Evolutionary conservation across 2,797 vertebrate genomes (phyloP).

Genomic region (Myotis daubentonii): DNA sequence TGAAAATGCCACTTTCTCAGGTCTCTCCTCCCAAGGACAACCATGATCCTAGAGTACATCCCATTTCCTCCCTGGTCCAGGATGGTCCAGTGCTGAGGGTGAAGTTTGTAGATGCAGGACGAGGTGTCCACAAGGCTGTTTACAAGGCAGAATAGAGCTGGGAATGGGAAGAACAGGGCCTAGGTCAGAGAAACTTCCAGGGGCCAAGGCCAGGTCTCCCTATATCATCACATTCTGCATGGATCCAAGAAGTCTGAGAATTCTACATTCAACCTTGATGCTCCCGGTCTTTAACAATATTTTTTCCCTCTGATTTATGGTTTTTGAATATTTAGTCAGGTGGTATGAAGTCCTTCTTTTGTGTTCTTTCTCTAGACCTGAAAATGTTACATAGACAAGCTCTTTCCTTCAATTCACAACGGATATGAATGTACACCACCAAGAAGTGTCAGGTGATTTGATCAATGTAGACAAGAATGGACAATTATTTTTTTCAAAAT

Average conservation of each 20-base stretch:
- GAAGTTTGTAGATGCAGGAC: not conserved
- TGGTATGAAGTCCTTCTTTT: not conserved
- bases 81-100: not conserved
- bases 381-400: not conserved
- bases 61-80: not conserved
- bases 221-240: not conserved
- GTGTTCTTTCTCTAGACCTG: not conserved
- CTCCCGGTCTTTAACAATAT: not conserved
- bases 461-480: not conserved
- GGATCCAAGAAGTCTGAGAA: not conserved
- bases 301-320: not conserved
- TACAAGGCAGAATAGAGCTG: not conserved
- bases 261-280: not conserved
- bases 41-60: not conserved
- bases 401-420: not conserved
- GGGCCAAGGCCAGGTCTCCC: not conserved
- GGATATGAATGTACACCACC: not conserved
- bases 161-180: not conserved
- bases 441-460: constrained; percentile 10
- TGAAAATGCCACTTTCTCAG: not conserved
- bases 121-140: not conserved
- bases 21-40: not conserved
- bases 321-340: constrained; percentile 17
- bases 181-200: not conserved
- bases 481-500: not conserved